Evolutionary conservation across 2,113 vertebrate species (phyloP).

Genomic region (Triplophysa rosa): DNA sequence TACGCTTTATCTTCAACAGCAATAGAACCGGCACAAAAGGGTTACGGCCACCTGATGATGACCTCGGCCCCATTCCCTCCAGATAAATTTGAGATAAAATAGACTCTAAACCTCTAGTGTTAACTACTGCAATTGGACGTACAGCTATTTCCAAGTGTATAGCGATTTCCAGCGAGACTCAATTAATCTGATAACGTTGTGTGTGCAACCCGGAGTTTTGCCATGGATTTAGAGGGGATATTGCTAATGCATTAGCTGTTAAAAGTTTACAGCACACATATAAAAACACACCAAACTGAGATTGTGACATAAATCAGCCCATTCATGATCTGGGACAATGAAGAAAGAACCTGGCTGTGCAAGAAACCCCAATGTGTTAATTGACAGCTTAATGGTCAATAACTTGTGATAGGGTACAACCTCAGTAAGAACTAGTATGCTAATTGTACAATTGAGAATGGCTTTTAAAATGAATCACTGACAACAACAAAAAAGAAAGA

Average conservation of each 20-base stretch:
- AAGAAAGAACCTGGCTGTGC: conserved; percentile 54
- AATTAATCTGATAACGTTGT: conserved; percentile 14
- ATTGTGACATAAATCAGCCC: conserved; percentile 58
- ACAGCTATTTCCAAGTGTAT: not conserved
- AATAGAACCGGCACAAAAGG: conserved; percentile 58
- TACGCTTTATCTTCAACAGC: conserved; percentile 55
- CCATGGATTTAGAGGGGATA: conserved; percentile 53
- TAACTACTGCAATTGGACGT: conserved; percentile 53
- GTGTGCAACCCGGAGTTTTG: conserved; percentile 44
- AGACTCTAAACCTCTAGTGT: conserved; percentile 58
- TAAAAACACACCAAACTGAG: conserved; percentile 57
- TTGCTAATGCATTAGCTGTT: conserved; percentile 64
- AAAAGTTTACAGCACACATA: conserved; percentile 65
- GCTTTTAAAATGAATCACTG: conserved; percentile 53
- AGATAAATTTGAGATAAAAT: conserved; percentile 69
- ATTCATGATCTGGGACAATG: conserved; percentile 37
- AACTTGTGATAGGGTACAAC: conserved; percentile 50
- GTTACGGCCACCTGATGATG: conserved; percentile 57
- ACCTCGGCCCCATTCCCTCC: conserved; percentile 61
- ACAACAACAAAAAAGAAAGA: conserved; percentile 49
- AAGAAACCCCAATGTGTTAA: conserved; percentile 56
- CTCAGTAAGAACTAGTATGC: conserved; percentile 47
- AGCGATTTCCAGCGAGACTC: conserved; percentile 28
- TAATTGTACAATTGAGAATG: conserved; percentile 50
- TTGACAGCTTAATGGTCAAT: conserved; percentile 64